A percentile compares a stretch with the other conserved stretches of the same genome.
phyloP scores from a whole-genome alignment of 2,888 invertebrate genomes.

The Rambutsinella grinnellia region DNA sequence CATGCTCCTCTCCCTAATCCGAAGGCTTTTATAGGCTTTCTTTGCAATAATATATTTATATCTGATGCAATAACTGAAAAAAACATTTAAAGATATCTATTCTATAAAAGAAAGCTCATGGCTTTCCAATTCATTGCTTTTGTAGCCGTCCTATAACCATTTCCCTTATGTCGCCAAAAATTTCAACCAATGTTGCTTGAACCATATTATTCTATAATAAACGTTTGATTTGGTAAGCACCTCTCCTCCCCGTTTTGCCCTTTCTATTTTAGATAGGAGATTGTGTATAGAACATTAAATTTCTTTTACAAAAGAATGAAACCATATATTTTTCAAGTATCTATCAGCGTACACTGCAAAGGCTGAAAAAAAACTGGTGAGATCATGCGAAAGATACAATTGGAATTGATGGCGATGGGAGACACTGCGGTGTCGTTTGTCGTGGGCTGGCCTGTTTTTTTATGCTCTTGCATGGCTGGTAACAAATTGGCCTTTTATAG shows the following conservation, averaged over 20 bases:
- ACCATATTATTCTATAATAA: slow-evolving; percentile 27
- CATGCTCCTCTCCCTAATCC: too few relatives aligned
- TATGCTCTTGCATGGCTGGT: slow-evolving; percentile 41
- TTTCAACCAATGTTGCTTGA: slow-evolving; percentile 31
- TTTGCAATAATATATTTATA: too few relatives aligned
- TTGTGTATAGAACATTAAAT: slow-evolving; percentile 35
- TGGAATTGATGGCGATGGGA: slow-evolving; percentile 51
- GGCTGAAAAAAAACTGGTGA: slow-evolving; percentile 25
- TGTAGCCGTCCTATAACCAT: too few relatives aligned
- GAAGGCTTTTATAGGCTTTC: too few relatives aligned
- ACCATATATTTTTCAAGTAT: background rate
- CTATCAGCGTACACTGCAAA: background rate
- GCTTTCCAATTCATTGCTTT: too few relatives aligned
- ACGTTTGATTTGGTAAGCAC: slow-evolving; percentile 32
- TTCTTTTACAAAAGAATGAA: background rate
- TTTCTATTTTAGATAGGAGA: slow-evolving; percentile 27
- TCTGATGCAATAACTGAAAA: too few relatives aligned
- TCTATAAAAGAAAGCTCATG: too few relatives aligned
- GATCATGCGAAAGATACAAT: slow-evolving; percentile 44
- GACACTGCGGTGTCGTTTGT: slow-evolving; percentile 52
- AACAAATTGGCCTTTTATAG: slow-evolving; percentile 51
- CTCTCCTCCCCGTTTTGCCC: slow-evolving; percentile 18
- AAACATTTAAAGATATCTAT: too few relatives aligned
- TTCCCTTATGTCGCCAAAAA: too few relatives aligned
- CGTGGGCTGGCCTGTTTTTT: slow-evolving; percentile 46